Evolutionary conservation across 2,888 invertebrate genomes (phyloP), one percentile per base, ranked within the genome.

Genomic region (Spicauda simplicius): DNA sequence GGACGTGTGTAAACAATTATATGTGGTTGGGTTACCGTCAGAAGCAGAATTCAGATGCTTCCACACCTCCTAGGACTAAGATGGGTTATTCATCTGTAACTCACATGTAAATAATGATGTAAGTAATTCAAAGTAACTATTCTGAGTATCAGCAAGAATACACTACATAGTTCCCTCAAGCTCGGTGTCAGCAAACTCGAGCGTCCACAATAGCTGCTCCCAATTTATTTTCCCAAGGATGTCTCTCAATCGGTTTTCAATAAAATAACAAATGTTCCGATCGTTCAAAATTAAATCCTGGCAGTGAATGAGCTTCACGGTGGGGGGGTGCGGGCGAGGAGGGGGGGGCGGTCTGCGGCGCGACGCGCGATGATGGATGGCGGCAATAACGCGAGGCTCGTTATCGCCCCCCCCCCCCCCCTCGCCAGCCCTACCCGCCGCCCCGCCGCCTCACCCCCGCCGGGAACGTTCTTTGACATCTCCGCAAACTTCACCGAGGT

Each of bases 311-410:
- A 63, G 64, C 48, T 64, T 61, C 48, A 25, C 25, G 54, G 60
- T 0, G 54, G 58, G 55, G 18, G 54, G 41, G 37, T n/a, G 16
- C 48, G 67, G 48, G 63, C 53, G 64, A 64, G 58, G 62, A 14
- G 14, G 41, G 0, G 12, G 41, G 41, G 41, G 41, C 1, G 41
- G 41, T 7, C 12, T n/a, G 53, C 61, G 62, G 45, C 45, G 58
- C 45, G 45, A n/a, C 72, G 71, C 60, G 70, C 75, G 82, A 86
- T 90, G 90, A 90, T 90, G 85, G 88, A 90, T 90, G 88, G 77
- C 80, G 77, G 81, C 81, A 85, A 85, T 90, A 89, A 88, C 84
- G 84, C 83, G 78, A 79, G 70, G 76, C 74, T 80, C 79, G 81
- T 78, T 76, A 79, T 71, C 75, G 74, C 16, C 55, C 14, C 61